Evolutionary conservation across 2,113 vertebrate genomes (phyloP), one percentile per base, ranked within the genome.

Genomic region (Boulengeromyrus knoepffleri): DNA sequence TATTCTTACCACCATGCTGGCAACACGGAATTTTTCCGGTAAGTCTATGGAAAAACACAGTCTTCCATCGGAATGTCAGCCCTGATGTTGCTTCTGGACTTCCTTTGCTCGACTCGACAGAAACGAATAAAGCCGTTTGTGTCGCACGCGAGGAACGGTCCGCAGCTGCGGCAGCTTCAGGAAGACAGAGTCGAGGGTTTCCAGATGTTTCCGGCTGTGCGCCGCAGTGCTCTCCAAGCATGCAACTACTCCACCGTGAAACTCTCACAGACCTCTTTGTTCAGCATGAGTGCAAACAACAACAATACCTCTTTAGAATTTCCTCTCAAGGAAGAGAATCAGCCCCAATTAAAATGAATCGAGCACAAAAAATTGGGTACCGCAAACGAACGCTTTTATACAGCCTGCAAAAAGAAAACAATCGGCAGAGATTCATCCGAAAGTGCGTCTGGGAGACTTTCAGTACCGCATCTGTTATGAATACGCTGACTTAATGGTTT

Each of bases 21-120:
- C 97, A 89, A 99, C 99, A 93, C 97, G 98, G 88, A 99, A 99
- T 92, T 99, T 99, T 95, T 99, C 99, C 0, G 99, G 99, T 99
- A 96, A 95, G 97, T 96, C 31, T 27, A 27, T 42, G n/a, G 46
- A 83, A 31, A 39, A 49, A 53, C 49, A n/a, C 27, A 6, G 17
- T 21, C 17, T 31, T 27, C 21, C 10, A 0, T 49, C n/a, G 10
- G 84, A 49, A 50, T 86, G n/a, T 86, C 84, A 86, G 84, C 47
- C 9, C 4, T 2, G n/a, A 3, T 6, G 24, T 50, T 13, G 8
- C 24, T 49, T 47, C 70, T 7, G 45, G 9, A 24, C 47, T 17
- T 47, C n/a, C 21, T 47, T n/a, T 15, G 10, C 24, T 5, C 9
- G n/a, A 31, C n/a, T 27, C 84, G 13, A 86, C 84, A n/a, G n/a